These are phyloP conservation scores for Callopanchax toddi DNA, from an alignment of 2,113 vertebrate genomes.

Conservation along the genomic window DNA sequence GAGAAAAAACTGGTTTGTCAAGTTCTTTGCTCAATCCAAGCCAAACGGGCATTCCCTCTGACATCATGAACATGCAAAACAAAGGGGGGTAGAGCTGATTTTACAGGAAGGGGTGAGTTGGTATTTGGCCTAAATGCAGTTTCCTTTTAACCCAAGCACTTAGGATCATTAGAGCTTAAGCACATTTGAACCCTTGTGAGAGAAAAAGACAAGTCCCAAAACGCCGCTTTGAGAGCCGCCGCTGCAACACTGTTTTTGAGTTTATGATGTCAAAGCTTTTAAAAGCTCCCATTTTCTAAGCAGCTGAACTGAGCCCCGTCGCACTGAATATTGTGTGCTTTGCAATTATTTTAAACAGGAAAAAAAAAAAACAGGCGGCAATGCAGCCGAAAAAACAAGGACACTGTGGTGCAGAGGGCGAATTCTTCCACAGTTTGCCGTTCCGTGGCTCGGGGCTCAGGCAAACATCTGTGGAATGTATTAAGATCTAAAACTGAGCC, in stretches of 20 bases:
- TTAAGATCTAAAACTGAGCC: constrained; percentile 65
- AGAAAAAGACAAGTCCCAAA: background rate
- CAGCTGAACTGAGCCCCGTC: constrained; percentile 18
- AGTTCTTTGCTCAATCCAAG: no score
- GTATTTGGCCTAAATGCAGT: background rate
- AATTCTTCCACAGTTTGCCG: constrained; percentile 60
- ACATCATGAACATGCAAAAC: background rate
- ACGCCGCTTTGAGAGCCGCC: background rate
- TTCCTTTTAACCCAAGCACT: background rate
- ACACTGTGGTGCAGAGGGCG: constrained; percentile 34
- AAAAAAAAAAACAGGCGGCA: constrained; percentile 16
- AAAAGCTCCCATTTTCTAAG: constrained; percentile 5
- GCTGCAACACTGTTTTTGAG: background rate
- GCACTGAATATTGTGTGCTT: constrained; percentile 16
- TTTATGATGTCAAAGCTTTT: background rate
- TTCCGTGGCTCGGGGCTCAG: constrained; percentile 55
- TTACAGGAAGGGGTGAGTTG: background rate
- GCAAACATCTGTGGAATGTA: constrained; percentile 71
- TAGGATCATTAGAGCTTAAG: background rate
- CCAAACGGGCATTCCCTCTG: background rate
- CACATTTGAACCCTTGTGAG: background rate
- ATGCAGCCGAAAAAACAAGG: constrained; percentile 54
- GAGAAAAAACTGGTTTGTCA: no score
- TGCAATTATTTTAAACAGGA: constrained; percentile 33
- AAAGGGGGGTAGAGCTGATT: background rate